Base-by-base conservation (phyloP, 2,113 vertebrate species). In the Dendrocopos noguchii region DNA sequence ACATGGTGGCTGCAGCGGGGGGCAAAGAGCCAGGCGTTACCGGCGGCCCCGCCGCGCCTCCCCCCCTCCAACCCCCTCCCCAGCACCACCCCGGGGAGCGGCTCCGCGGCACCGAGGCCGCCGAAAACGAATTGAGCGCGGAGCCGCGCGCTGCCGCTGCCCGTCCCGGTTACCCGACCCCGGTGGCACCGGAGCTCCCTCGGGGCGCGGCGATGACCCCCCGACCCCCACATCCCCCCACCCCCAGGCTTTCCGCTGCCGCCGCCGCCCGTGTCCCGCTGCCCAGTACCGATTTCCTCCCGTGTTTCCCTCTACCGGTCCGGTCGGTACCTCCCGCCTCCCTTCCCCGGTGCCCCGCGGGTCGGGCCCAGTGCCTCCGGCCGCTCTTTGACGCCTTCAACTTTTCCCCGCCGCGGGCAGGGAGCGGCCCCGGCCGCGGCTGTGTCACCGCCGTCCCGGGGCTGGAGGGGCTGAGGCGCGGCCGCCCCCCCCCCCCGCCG, bases 1-100 rank as follows among this genome's bases (percentile, higher is more conserved):
- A 97, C 99, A 99, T 99, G 95, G 96, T 98, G 97, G 96, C 98
- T 98, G 97, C 91, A 91, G 95, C 91, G 92, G 93, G 90, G 96
- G 73, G 96, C 72, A 72, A 95, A 95, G 95, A 92, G 90, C 91
- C 91, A 87, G 93, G 79, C 67, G 91, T 95, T 86, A 95, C 78
- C 84, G 85, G 84, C 63, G 74, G 96, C 96, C 95, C 80, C 90
- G 65, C 72, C 72, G 53, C 86, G 20, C 20, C 71, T 65, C 50
- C 25, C 29, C 74, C 59, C 17, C 18, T 34, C 13, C 61, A 9
- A 10, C 61, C 63, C 10, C 36, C 64, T 13, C 39, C 64, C 64
- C 46, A 47, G 46, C 46, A 47, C 46, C 46, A 47, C 46, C 46
- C 46, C 46, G 46, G 46, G 46, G 42, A 42, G 42, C 42, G 42